Evolutionary conservation across 2,888 invertebrate genomes (phyloP).

Genomic region (Pseudococcus viburni): DNA sequence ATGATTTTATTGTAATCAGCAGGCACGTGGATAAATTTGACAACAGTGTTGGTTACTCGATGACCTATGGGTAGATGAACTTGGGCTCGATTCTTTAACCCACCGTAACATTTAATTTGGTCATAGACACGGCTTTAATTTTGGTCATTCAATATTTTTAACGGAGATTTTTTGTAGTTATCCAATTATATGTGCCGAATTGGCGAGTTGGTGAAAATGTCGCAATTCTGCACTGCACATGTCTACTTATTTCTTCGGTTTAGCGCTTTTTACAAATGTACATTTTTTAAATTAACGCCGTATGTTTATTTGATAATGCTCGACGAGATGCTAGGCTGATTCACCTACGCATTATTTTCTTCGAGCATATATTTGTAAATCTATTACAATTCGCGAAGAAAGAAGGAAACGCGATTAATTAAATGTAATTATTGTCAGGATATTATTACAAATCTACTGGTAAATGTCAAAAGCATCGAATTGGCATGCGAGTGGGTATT

Average conservation of each 20-base stretch:
- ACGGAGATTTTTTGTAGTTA: not conserved
- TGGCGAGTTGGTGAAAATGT: not conserved
- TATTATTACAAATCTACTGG: not conserved
- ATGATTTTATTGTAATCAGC: not conserved
- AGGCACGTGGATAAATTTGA: not conserved
- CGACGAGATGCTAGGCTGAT: not conserved
- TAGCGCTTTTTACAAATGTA: not conserved
- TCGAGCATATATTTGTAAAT: not conserved
- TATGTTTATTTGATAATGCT: not conserved
- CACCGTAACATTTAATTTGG: constrained; percentile 33
- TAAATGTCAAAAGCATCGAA: not conserved
- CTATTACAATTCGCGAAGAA: not conserved
- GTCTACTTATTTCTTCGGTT: constrained; percentile 1
- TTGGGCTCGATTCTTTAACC: constrained; percentile 21
- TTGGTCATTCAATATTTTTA: constrained; percentile 16
- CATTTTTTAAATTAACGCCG: not conserved
- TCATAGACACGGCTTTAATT: constrained; percentile 32
- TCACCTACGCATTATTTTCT: not conserved
- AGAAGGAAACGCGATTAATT: constrained; percentile 9
- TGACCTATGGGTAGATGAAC: constrained; percentile 10
- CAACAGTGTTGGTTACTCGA: constrained; percentile 17
- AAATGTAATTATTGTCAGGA: not conserved
- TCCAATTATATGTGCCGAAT: not conserved
- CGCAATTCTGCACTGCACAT: not conserved
- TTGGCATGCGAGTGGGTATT: not conserved